Base-by-base conservation (phyloP, 2,888 invertebrate genomes). In the Cotesia congregata region DNA sequence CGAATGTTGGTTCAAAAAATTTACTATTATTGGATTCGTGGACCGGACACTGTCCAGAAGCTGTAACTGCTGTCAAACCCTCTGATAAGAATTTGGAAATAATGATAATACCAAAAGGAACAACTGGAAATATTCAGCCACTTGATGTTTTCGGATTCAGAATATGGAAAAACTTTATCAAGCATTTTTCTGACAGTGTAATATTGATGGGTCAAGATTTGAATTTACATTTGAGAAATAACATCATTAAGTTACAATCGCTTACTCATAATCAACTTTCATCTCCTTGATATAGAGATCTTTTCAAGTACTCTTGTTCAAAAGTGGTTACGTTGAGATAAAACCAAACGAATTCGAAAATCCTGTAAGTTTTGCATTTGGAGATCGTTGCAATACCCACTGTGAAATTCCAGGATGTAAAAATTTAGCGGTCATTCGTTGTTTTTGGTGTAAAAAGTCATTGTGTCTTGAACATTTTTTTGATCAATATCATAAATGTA, bases 71-170 rank as follows among this genome's bases (percentile, higher is more conserved):
- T 41, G 41, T 41, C 41, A 41, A 41, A 41, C 7, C 59, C 71
- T 30, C 69, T 6, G 15, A 59, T 59, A 69, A 41, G 20, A 12
- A 41, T 41, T 17, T 69, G 1, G 15, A 50, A 15, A 7, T 59
- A 40, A 69, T 41, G 50, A 69, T 41, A 7, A 60, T 60, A 30
- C 60, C 70, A 4, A 70, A 17, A 30, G 61, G 61, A 60, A 60
- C 60, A 9, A 72, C 71, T 39, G 61, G 62, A n/a, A 72, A 39
- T 15, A 72, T 72, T 79, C 78, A 76, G 6, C 50, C 50, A 9
- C 30, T 59, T 20, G 69, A 69, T 59, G 50, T 69, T 5, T 59
- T 20, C 5, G 69, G 40, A 39, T 62, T 72, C 17, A n/a, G 62
- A 17, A 39, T 62, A 15, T 62, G 62, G 62, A 62, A 72, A 62